Percentiles rank a stretch among this genome's conserved stretches.
These are phyloP conservation scores for Andinoacara biseriatus DNA, from an alignment of 2,113 vertebrate genomes.

Conservation along the genomic window DNA sequence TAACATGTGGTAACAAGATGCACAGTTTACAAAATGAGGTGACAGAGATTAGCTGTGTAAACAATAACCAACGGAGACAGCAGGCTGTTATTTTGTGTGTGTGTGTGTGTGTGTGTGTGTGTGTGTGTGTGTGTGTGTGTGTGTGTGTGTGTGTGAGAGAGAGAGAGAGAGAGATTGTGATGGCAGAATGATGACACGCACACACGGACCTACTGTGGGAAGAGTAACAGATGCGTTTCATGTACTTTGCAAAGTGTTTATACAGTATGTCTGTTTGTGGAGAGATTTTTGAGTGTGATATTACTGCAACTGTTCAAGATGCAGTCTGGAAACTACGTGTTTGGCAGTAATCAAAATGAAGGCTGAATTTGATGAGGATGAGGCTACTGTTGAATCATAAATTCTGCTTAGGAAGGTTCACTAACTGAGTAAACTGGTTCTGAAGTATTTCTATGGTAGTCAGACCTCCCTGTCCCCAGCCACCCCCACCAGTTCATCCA, in stretches of 20 bases:
- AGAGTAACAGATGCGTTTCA: background rate
- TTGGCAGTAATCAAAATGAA: no score
- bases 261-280: background rate
- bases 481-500: no score
- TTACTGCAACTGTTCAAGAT: background rate
- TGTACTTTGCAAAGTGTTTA: background rate
- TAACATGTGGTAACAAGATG: background rate
- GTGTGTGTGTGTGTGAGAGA: no score
- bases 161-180: background rate
- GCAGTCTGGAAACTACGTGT: background rate
- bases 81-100: background rate
- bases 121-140: no score
- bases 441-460: background rate
- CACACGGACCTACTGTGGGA: background rate
- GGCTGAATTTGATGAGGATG: background rate
- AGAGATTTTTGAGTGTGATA: background rate
- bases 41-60: slow-evolving; percentile 10
- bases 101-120: no score
- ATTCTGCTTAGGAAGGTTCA: background rate
- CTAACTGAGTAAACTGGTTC: background rate
- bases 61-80: background rate
- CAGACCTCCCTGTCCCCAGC: no score
- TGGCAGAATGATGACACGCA: background rate
- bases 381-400: background rate
- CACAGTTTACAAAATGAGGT: slow-evolving; percentile 9